Evolutionary conservation across 2,113 vertebrate genomes (phyloP).

Genomic region (Macrotus californicus): DNA sequence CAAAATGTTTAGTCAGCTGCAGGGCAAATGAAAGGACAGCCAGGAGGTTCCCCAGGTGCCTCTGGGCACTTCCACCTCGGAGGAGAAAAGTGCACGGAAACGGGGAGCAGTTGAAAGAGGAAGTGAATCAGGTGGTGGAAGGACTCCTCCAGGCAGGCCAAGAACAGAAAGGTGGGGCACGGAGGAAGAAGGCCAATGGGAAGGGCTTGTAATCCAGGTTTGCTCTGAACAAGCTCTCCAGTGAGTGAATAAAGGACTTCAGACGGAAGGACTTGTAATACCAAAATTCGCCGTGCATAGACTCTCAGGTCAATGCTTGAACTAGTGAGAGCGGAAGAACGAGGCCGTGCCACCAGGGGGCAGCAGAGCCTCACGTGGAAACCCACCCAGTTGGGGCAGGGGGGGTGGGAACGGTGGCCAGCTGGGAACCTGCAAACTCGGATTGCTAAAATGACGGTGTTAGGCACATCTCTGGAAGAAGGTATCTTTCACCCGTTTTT

Average conservation of each 20-base stretch:
- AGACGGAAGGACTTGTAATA: background rate
- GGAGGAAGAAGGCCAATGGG: background rate
- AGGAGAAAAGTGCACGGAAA: background rate
- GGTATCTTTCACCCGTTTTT: background rate
- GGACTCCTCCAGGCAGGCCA: background rate
- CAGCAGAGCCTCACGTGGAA: background rate
- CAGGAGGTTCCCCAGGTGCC: background rate
- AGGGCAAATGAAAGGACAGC: background rate
- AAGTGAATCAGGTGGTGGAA: background rate
- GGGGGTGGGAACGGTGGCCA: background rate
- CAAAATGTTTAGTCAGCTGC: background rate
- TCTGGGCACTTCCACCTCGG: too few species aligned
- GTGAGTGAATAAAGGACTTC: background rate
- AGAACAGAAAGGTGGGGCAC: background rate
- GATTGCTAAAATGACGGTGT: background rate
- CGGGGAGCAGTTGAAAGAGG: background rate
- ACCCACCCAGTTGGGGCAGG: too few species aligned
- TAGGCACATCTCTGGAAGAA: background rate
- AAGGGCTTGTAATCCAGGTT: background rate
- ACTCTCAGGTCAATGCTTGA: too few species aligned
- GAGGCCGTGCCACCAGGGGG: slow-evolving; percentile 40
- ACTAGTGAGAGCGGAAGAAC: fast-evolving
- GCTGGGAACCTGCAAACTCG: background rate
- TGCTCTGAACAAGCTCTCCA: background rate
- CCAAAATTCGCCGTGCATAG: background rate